phyloP scores from a whole-genome alignment of 2,113 vertebrate species.

The Stegostoma tigrinum region DNA sequence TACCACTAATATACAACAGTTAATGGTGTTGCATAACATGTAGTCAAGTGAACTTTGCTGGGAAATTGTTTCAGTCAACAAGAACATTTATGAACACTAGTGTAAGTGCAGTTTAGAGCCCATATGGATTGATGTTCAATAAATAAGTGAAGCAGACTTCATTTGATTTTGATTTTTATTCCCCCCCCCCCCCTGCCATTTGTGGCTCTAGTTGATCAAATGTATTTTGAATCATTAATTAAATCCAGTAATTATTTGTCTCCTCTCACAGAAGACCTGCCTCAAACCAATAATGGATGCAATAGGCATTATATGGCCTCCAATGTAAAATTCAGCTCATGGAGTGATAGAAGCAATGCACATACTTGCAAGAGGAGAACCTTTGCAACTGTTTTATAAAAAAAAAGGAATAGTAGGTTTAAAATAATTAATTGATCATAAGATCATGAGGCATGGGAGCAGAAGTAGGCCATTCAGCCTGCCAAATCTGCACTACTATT shows the following conservation, averaged over 20 bases:
- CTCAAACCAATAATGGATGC: no score
- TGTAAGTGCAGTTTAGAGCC: not conserved
- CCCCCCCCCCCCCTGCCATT: not conserved
- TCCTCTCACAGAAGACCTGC: no score
- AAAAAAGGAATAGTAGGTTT: not conserved
- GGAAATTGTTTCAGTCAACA: not conserved
- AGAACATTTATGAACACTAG: not conserved
- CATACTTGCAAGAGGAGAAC: no score
- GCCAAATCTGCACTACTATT: no score
- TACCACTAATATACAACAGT: not conserved
- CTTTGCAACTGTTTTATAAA: not conserved
- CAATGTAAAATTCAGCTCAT: not conserved
- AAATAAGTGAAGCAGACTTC: not conserved
- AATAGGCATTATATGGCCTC: no score
- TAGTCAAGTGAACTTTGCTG: not conserved
- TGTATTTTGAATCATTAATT: not conserved
- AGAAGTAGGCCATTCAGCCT: no score
- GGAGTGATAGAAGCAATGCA: not conserved
- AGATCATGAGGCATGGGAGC: no score
- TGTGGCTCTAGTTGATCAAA: not conserved
- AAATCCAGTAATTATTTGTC: not conserved
- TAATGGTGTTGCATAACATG: not conserved
- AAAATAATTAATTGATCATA: not conserved
- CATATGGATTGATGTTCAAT: no score
- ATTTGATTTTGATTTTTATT: not conserved